Base-by-base conservation (phyloP, 2,113 vertebrate genomes). In the Oreotragus oreotragus region DNA sequence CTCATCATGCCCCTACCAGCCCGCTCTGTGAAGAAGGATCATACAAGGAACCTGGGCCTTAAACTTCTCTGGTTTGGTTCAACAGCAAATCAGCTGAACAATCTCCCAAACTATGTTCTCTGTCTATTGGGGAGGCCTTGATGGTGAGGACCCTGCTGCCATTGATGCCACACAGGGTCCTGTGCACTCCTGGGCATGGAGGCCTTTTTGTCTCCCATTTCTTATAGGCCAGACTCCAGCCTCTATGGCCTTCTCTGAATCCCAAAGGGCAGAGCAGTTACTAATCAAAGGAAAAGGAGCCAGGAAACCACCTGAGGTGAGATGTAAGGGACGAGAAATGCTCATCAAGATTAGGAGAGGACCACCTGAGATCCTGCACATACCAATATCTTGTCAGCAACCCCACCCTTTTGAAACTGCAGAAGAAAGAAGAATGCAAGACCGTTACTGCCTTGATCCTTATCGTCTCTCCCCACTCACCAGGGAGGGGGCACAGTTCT, bases 11-110 rank as follows among this genome's bases (percentile, higher is more conserved):
- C 49, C 81, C 91, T n/a, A 3, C 28, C 57, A 39, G 45, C 47
- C 33, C 19, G 27, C 4, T 27, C 28, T 7, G 2, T 85, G 36
- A 33, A 28, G 45, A 62, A 84, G 21, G 36, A 16, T n/a, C 47
- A 16, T 2, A 10, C 1, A 1, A 2, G 43, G 80, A 85, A 21
- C 19, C 6, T 2, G 2, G 51, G 49, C 70, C 3, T 21, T 70
- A 28, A n/a, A 9, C 0, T 30, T 28, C 80, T 70, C 66, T 43
- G 49, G 39, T 80, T 80, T 51, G 57, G 27, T n/a, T 86, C 43
- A 53, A 64, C 7, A 43, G 79, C 36, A 57, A n/a, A 25, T 14
- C 66, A 36, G 36, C 33, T 14, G 17, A 25, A 64, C 70, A 27
- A 49, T 2, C 36, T 5, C 10, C 57, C 1, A 2, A 16, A 30